phyloP scores from a whole-genome alignment of 2,797 vertebrate species.

The Rhadinocentrus ornatus region DNA sequence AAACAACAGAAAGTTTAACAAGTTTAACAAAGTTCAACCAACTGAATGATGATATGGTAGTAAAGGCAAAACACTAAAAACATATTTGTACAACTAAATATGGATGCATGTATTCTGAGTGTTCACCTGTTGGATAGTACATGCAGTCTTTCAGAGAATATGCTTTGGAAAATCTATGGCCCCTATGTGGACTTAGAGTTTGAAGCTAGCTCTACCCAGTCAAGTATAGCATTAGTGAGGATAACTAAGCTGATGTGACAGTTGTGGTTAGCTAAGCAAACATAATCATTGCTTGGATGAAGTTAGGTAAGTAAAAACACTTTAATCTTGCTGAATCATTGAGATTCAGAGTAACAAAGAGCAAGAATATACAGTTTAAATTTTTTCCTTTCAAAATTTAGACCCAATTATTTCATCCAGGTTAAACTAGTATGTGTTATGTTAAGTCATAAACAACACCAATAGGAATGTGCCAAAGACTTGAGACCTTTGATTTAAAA shows the following conservation, averaged over 20 bases:
- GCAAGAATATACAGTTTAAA: too few relatives aligned
- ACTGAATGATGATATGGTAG: conserved; percentile 7
- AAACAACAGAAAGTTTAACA: conserved; percentile 36
- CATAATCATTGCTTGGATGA: too few relatives aligned
- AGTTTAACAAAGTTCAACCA: conserved; percentile 17
- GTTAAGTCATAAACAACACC: too few relatives aligned
- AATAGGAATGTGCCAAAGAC: too few relatives aligned
- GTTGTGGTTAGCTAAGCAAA: background rate
- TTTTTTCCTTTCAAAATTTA: too few relatives aligned
- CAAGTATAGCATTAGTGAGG: background rate
- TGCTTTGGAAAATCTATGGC: background rate
- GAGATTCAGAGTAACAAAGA: too few relatives aligned
- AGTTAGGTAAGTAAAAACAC: background rate
- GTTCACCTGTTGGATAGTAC: background rate
- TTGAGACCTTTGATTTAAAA: too few relatives aligned
- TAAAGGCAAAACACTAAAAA: background rate
- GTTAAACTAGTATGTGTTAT: too few relatives aligned
- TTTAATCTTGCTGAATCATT: background rate
- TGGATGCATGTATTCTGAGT: background rate
- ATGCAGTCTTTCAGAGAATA: background rate
- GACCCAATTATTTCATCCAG: too few relatives aligned
- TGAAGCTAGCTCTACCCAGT: background rate
- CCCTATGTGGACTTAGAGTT: background rate
- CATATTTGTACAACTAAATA: background rate
- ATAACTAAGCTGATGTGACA: background rate